Conservation (phyloP, 2,888 invertebrate genomes). For the Geotrupes spiniger region DNA sequence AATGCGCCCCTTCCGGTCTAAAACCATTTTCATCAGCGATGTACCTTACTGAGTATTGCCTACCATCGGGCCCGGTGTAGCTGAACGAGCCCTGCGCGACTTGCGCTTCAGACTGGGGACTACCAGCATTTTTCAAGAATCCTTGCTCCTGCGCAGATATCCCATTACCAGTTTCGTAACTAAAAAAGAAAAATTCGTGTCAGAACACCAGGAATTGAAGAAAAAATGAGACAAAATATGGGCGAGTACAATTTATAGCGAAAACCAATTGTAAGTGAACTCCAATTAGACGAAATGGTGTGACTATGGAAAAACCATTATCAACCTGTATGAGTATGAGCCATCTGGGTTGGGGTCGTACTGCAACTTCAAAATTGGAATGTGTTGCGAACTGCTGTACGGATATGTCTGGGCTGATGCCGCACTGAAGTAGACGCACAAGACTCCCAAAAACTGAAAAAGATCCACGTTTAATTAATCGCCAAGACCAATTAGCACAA, state of each 20-base stretch:
- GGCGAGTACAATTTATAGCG: too few species aligned
- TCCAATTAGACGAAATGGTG: too few species aligned
- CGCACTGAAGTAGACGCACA: conserved; percentile 7
- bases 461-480: background rate
- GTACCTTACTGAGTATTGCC: conserved; percentile 60
- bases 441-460: conserved; percentile 11
- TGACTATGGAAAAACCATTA: conserved; percentile 16
- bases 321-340: conserved; percentile 54
- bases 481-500: conserved; percentile 1
- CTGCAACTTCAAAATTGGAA: conserved; percentile 52
- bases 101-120: conserved; percentile 39
- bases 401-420: conserved; percentile 20
- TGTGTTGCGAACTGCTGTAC: conserved; percentile 37
- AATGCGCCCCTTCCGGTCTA: conserved; percentile 71
- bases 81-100: conserved; percentile 58
- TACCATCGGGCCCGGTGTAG: conserved; percentile 59
- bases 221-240: background rate
- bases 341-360: conserved; percentile 52
- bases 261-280: too few species aligned
- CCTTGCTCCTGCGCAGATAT: conserved; percentile 65
- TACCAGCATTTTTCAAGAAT: conserved; percentile 45
- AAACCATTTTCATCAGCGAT: conserved; percentile 81
- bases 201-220: background rate
- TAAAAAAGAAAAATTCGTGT: conserved; percentile 18
- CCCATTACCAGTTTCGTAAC: conserved; percentile 73